Evolutionary conservation across 2,113 vertebrate genomes (phyloP), one percentile per base, ranked within the genome.

Genomic region (Pelecanus crispus): DNA sequence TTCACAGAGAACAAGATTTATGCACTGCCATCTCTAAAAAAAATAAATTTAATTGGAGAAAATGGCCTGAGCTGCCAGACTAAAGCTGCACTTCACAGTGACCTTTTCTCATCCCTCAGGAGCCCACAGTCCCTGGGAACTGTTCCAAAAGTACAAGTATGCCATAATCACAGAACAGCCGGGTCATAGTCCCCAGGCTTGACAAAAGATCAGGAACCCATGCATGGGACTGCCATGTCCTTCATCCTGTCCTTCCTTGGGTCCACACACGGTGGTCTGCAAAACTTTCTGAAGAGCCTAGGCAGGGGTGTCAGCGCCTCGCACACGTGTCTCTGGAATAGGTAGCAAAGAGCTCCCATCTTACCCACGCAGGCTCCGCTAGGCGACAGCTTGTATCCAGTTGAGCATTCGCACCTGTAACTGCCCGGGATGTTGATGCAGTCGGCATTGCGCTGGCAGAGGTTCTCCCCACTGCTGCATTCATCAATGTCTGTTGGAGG

Each of bases 371-470:
- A 99, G 65, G 99, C 98, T 19, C 99, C 99, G 2, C 98, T 98
- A 8, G 98, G 99, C 1, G 98, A 99, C 72, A 99, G 98, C 92
- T 99, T 99, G 98, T 99, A 99, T 5, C 99, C 99, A 0, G 96
- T 98, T 17, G 98, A 98, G 52, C 99, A 99, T 81, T 98, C 98
- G 95, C 99, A 99, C 96, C 98, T 98, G 98, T 99, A 99, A 94
- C 99, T 99, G 59, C 99, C 99, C 0, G 99, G 99, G 96, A 99
- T 98, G 97, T 99, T 99, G 98, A 99, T 97, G 56, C 99, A 99
- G 96, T 99, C 98, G 7, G 98, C 98, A 8, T 99, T 99, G 42
- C 98, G 98, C 74, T 98, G 98, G 98, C 99, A 99, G 75, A 99
- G 98, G 92, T 98, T 99, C 95, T 99, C 98, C 63, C 98, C 98